Conservation (phyloP, 2,797 vertebrate genomes). For the Heteromormyrus szaboi region DNA sequence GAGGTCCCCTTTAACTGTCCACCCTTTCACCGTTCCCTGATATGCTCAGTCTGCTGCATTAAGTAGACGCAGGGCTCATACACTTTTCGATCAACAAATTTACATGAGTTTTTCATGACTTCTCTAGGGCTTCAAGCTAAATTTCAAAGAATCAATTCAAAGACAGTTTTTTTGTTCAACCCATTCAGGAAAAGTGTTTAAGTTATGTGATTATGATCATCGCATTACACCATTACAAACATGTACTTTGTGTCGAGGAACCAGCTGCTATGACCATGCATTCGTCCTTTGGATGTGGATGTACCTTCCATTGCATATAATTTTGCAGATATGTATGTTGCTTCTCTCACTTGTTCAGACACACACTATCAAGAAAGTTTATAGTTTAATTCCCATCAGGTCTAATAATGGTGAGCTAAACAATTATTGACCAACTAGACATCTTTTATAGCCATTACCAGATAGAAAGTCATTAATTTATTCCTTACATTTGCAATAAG, state of each 20-base stretch:
- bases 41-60: not conserved
- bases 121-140: not conserved
- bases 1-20: not conserved
- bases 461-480: not conserved
- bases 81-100: not conserved
- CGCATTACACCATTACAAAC: not conserved
- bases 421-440: not conserved
- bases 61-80: not conserved
- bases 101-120: not conserved
- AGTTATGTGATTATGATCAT: not conserved
- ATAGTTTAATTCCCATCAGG: not conserved
- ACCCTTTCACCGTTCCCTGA: not conserved
- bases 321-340: not conserved
- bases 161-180: not conserved
- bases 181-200: not conserved
- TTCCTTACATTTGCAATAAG: not conserved
- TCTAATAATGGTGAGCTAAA: not conserved
- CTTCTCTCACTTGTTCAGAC: not conserved
- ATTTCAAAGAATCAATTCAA: not conserved
- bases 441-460: not conserved
- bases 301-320: not conserved
- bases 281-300: not conserved
- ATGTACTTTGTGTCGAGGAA: not conserved
- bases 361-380: not conserved
- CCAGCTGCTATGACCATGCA: not conserved